A percentile compares a stretch with the other conserved stretches of the same genome.
These are phyloP conservation scores for Drosophila obscura DNA, from an alignment of 1,140 invertebrate genomes.

Conservation along the genomic window DNA sequence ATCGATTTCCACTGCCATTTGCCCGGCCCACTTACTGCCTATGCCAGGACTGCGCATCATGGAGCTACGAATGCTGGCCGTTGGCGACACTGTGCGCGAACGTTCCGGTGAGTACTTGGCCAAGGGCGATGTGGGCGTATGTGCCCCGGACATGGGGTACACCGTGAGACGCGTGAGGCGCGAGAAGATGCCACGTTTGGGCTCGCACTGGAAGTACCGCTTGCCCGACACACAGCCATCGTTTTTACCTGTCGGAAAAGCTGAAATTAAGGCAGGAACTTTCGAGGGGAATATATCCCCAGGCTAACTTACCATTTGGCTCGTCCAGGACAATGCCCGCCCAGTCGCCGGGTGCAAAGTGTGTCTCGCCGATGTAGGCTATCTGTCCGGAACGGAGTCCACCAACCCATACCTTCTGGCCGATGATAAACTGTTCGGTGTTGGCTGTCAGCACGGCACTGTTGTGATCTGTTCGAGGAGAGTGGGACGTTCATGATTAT, in stretches of 20 bases:
- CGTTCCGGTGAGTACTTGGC: constrained; percentile 76
- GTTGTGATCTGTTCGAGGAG: constrained; percentile 88
- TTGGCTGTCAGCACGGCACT: constrained; percentile 93
- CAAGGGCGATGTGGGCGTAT: constrained; percentile 74
- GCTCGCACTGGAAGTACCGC: constrained; percentile 97
- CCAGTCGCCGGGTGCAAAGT: constrained; percentile 98
- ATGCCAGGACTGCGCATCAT: constrained; percentile 83
- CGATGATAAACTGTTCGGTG: constrained; percentile 97
- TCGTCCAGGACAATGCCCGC: constrained; percentile 98
- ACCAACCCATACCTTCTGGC: constrained; percentile 97
- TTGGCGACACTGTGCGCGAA: constrained; percentile 84
- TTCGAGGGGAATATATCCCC: too few species aligned
- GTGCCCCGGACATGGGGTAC: constrained; percentile 85
- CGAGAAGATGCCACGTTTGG: constrained; percentile 96
- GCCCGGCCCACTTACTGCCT: constrained; percentile 67
- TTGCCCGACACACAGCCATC: constrained; percentile 97
- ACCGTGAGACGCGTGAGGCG: constrained; percentile 93
- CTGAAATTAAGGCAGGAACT: neutral
- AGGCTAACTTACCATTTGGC: constrained; percentile 89
- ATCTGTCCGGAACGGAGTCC: constrained; percentile 97
- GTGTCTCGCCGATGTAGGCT: constrained; percentile 98
- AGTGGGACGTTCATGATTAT: constrained; percentile 30
- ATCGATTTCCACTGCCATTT: neutral
- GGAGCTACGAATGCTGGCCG: constrained; percentile 84
- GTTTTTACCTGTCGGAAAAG: constrained; percentile 91